phyloP scores from a whole-genome alignment of 2,888 invertebrate species.

The Erynnis tages region DNA sequence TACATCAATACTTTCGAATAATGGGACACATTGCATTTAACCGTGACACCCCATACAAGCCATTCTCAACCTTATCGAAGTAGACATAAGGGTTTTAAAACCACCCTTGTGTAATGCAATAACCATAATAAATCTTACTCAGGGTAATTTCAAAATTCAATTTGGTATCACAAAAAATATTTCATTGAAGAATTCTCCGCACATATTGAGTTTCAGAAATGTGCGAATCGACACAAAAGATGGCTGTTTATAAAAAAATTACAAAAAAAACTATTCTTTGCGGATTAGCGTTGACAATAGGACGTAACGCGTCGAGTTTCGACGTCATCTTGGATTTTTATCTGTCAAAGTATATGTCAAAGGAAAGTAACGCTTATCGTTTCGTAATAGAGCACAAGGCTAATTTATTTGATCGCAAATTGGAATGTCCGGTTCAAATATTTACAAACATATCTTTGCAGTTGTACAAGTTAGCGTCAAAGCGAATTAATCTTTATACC shows the following conservation, averaged over 20 bases:
- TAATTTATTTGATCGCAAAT: background rate
- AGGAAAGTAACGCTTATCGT: background rate
- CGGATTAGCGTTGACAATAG: conserved; percentile 40
- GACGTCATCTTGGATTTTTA: conserved; percentile 1
- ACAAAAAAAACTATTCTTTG: conserved; percentile 36
- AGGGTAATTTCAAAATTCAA: conserved; percentile 30
- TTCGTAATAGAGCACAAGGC: background rate
- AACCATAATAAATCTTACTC: conserved; percentile 27
- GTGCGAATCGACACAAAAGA: conserved; percentile 25
- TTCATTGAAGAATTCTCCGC: conserved; percentile 28
- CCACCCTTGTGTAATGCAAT: background rate
- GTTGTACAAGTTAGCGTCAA: background rate
- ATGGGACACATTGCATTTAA: too few relatives aligned
- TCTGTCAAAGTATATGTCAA: background rate
- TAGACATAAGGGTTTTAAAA: conserved; percentile 24
- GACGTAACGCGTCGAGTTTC: conserved; percentile 27
- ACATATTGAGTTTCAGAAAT: conserved; percentile 30
- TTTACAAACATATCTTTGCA: background rate
- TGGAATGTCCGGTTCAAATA: conserved; percentile 1
- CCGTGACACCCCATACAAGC: conserved; percentile 33
- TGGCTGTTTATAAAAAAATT: conserved; percentile 22
- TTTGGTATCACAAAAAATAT: conserved; percentile 23
- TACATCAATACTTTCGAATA: too few relatives aligned
- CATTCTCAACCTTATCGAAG: background rate
- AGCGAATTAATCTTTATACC: background rate